Base-by-base conservation (phyloP, 1,140 invertebrate species). In the Diplogasteroides magnus region DNA sequence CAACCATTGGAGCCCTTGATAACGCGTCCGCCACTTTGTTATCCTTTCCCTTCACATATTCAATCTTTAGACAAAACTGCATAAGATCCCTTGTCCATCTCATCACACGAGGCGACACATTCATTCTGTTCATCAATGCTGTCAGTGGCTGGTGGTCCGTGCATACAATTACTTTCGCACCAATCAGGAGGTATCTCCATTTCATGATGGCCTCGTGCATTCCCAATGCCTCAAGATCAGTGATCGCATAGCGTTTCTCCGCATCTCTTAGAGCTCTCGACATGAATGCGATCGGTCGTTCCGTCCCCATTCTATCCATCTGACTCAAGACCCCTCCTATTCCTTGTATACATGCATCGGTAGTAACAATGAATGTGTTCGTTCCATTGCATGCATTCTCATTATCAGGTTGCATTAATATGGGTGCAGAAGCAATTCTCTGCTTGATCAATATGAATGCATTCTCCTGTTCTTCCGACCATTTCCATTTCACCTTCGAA, bases 281-380 rank as follows among this genome's bases (percentile, higher is more conserved):
- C 1, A 61, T 28, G 26, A 62, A 74, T 15, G 72, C 65, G 6
- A 74, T 60, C 0, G 73, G 73, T 26, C 69, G 73, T 26, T 65
- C 31, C 25, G n/a, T 29, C 1, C 59, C 68, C 1, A 67, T 65
- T 55, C 70, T 37, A 1, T 31, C 68, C 62, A 67, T 31, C 64
- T 75, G 74, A n/a, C 37, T 15, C 25, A 75, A 37, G 15, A 73
- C 65, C 15, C 68, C 74, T 19, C 67, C 74, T 28, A 75, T 29
- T 26, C 64, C 74, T 11, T 14, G 59, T 32, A 31, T 48, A 55
- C 67, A 67, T 15, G 76, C 76, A 48, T 77, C 75, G 2, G 61
- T 68, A 11, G 73, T 69, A 3, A 77, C 65, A 6, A 74, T 32
- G 32, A 74, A 77, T 19, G 67, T 59, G 23, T 62, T 48, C 1